phyloP scores from a whole-genome alignment of 1,140 invertebrate genomes.

The Lepidurus arcticus region DNA sequence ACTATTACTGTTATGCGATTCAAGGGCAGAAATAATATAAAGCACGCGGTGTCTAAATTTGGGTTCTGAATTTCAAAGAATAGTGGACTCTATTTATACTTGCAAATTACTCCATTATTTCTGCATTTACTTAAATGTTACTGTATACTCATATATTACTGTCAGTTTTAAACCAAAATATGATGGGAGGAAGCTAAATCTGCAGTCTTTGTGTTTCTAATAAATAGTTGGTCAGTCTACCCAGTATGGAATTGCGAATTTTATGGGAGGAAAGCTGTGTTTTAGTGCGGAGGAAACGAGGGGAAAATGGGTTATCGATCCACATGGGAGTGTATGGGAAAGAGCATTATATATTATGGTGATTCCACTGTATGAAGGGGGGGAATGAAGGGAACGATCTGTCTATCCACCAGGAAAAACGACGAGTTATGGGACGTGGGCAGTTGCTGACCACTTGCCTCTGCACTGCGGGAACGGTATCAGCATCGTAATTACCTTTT shows the following conservation, averaged over 20 bases:
- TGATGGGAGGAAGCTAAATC: too few relatives aligned
- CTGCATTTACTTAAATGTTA: too few relatives aligned
- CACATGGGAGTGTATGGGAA: neutral
- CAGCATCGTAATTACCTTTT: conserved; percentile 15
- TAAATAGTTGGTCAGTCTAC: too few relatives aligned
- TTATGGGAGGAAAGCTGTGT: neutral
- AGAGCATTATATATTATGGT: neutral
- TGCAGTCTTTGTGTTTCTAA: too few relatives aligned
- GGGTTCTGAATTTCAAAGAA: too few relatives aligned
- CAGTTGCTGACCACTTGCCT: conserved; percentile 17
- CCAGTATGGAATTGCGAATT: neutral
- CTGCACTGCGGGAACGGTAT: conserved; percentile 9
- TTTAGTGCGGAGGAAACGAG: neutral
- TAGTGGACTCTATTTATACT: too few relatives aligned
- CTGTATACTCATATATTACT: too few relatives aligned
- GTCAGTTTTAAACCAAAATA: too few relatives aligned
- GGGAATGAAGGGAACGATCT: neutral
- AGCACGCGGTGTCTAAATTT: too few relatives aligned
- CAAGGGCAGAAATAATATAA: too few relatives aligned
- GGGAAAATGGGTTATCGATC: neutral
- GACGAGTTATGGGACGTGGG: neutral
- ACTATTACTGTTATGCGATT: too few relatives aligned
- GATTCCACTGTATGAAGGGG: neutral
- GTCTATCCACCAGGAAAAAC: neutral
- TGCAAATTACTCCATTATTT: too few relatives aligned